Evolutionary conservation across 2,113 vertebrate genomes (phyloP), one percentile per base, ranked within the genome.

Genomic region (Trematocara zebra): DNA sequence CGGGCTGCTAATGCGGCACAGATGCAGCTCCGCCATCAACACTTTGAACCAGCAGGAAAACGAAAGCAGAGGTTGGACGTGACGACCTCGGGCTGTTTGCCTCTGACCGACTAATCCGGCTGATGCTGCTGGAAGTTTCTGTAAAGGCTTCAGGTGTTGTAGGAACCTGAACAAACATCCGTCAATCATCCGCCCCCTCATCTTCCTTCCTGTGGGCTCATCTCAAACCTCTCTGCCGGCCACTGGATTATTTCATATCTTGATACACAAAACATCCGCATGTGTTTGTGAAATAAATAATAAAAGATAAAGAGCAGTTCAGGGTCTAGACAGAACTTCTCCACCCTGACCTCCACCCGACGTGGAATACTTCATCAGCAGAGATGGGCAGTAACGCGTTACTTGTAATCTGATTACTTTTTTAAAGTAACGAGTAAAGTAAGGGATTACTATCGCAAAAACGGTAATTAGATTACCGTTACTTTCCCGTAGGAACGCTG

Each of bases 1-100:
- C 4, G 54, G 37, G 80, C 80, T 82, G 28, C 23, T 90, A 81
- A 85, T n/a, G 59, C 15, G 26, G 84, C 3, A 40, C 88, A 85
- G 88, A 82, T 64, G 83, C 56, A 52, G 51, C 11, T 23, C 44
- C 54, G 5, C 18, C 35, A 23, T 40, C 61, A 5, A 67, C n/a
- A 2, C 18, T 37, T 20, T 20, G 59, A 64, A 7, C 35, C 59
- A 37, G 59, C 18, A n/a, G 9, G 17, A 3, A 11, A 11, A n/a
- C 5, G 1, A 37, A 5, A 61, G 42, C 18, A 4, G 5, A 80
- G 20, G 4, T n/a, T 28, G 4, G 49, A 26, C 9, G 33, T 17
- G 7, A 9, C 18, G 37, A 11, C 26, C 40, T 26, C 53, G 5
- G 31, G 7, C 3, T 78, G 72, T 28, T 33, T 31, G 51, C 17